Evolutionary conservation across 2,797 vertebrate genomes (phyloP), one percentile per base, ranked within the genome.

Genomic region (Aplochiton taeniatus): DNA sequence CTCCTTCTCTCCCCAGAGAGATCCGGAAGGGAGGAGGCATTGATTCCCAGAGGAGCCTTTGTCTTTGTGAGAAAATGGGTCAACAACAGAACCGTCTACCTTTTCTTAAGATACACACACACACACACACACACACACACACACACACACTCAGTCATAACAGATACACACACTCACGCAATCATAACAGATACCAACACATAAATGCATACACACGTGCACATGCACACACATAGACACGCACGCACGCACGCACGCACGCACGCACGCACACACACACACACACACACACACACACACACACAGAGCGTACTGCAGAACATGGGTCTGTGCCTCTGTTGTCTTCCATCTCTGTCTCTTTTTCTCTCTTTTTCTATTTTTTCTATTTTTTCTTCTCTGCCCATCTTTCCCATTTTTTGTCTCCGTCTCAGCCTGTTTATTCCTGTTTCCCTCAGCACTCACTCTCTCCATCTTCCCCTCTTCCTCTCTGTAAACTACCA

Each of bases 21-120:
- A 49, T 18, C 53, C 56, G 68, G 58, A 67, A 57, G 66, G 58
- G 19, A 63, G 51, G 59, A 62, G 68, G 78, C 70, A 70, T 58
- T 55, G 65, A 57, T 63, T 77, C 79, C 66, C 57, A 18, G 11
- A 73, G 69, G 75, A 80, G 61, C 18, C 18, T 77, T 13, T 66
- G 58, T 59, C n/a, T 61, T 80, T 72, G 78, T 73, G 51, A 72
- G 80, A 81, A 88, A 88, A 76, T 88, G 82, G 89, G 88, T 86
- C 87, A 89, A 62, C 19, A 47, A 63, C 72, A 72, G 59, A 72
- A 54, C 63, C 62, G 73, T 78, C 65, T 83, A 79, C 79, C 73
- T 83, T 67, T 67, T 72, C 63, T 59, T n/a, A 41, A 49, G 69
- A 63, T 42, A 44, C 59, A 47, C 18, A 57, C 20, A 41, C 49